Evolutionary conservation across 92 coral and sea anemone species (phyloP).

Genomic region (Epizoanthus ramosus): DNA sequence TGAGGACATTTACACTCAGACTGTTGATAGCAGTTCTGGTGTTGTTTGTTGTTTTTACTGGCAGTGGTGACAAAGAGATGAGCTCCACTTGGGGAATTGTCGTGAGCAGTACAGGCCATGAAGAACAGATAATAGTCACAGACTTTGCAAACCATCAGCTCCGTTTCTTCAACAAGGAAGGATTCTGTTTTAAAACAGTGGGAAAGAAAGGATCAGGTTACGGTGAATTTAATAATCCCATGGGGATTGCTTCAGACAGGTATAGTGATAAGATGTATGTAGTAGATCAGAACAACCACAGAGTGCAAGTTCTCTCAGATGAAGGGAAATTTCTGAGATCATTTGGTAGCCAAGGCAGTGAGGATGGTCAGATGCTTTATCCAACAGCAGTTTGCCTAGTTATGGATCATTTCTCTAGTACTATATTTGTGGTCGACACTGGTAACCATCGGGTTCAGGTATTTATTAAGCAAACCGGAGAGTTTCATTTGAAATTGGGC

Average conservation of each 20-base stretch:
- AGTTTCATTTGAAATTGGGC: neutral
- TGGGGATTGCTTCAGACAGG: neutral
- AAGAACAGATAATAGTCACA: neutral
- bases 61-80: neutral
- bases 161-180: neutral
- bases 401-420: neutral
- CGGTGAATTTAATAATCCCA: neutral
- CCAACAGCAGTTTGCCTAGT: slow-evolving; percentile 11
- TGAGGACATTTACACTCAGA: too few relatives aligned
- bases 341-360: neutral
- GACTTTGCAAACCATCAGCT: slow-evolving; percentile 3
- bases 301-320: neutral
- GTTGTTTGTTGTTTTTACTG: too few relatives aligned
- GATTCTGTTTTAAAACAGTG: neutral
- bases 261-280: neutral
- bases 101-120: neutral
- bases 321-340: neutral
- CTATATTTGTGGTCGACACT: neutral
- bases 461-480: neutral
- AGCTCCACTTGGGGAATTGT: neutral
- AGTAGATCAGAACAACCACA: neutral
- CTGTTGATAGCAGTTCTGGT: too few relatives aligned
- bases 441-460: slow-evolving; percentile 9
- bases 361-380: neutral
- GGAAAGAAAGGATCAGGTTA: neutral